A percentile compares a stretch with the other conserved stretches of the same genome.
Evolutionary conservation across 2,113 vertebrate genomes (phyloP).

Genomic region (Uropsilus gracilis): DNA sequence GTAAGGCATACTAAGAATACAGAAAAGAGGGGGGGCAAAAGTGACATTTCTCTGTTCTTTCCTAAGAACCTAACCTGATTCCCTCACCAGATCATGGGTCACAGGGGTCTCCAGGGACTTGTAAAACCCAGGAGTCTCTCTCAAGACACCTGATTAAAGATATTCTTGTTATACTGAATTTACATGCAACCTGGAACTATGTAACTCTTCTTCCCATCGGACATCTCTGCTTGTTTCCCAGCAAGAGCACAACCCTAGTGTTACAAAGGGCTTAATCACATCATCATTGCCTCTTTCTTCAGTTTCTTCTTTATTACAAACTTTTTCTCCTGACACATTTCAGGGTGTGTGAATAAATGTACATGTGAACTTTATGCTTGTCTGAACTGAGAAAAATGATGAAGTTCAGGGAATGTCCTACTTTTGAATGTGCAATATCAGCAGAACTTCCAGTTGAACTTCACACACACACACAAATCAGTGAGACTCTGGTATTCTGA

Average conservation of each 20-base stretch:
- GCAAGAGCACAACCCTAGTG: no score
- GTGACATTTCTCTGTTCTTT: neutral
- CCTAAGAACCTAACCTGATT: neutral
- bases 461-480: no score
- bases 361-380: neutral
- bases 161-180: neutral
- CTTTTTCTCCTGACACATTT: neutral
- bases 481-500: neutral
- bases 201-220: neutral
- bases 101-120: neutral
- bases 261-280: neutral
- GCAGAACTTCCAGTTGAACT: neutral
- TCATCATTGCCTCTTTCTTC: neutral
- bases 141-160: neutral
- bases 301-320: neutral
- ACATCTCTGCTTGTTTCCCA: neutral
- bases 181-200: neutral
- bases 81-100: no score
- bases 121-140: neutral
- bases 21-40: neutral
- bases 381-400: neutral
- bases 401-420: neutral
- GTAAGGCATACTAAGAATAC: neutral
- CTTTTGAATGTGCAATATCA: neutral
- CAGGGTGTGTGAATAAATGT: neutral